A percentile compares a stretch with the other conserved stretches of the same genome.
Conservation (phyloP, 2,888 invertebrate species). For the Tachina lurida region DNA sequence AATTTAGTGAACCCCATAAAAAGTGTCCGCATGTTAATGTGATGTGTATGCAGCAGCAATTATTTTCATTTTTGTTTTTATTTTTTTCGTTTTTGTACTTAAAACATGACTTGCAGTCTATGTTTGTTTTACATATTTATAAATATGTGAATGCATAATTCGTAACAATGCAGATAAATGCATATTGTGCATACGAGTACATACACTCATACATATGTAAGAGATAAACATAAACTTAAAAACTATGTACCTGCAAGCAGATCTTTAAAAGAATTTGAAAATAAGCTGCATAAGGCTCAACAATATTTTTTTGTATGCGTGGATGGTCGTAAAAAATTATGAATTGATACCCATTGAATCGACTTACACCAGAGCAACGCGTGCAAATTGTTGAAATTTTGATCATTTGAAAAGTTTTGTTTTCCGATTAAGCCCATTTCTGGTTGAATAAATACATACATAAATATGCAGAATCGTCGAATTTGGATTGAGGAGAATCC, state of each 20-base stretch:
- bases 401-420: too few relatives aligned
- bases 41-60: slow-evolving; percentile 46
- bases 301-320: not conserved
- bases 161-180: slow-evolving; percentile 9
- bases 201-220: not conserved
- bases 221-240: slow-evolving; percentile 14
- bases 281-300: not conserved
- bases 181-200: not conserved
- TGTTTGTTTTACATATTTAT: not conserved
- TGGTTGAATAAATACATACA: too few relatives aligned
- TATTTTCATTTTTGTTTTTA: slow-evolving; percentile 40
- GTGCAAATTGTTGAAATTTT: too few relatives aligned
- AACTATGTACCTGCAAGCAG: slow-evolving; percentile 37
- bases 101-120: slow-evolving; percentile 35
- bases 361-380: too few relatives aligned
- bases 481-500: too few relatives aligned
- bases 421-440: too few relatives aligned
- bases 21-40: slow-evolving; percentile 27
- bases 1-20: slow-evolving; percentile 78
- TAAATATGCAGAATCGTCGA: too few relatives aligned
- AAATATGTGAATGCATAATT: not conserved
- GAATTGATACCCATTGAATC: too few relatives aligned
- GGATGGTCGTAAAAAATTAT: too few relatives aligned
- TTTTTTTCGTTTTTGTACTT: slow-evolving; percentile 19
- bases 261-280: slow-evolving; percentile 6